Evolutionary conservation across 2,888 invertebrate genomes (phyloP).

Genomic region (Dexiosoma caninum): DNA sequence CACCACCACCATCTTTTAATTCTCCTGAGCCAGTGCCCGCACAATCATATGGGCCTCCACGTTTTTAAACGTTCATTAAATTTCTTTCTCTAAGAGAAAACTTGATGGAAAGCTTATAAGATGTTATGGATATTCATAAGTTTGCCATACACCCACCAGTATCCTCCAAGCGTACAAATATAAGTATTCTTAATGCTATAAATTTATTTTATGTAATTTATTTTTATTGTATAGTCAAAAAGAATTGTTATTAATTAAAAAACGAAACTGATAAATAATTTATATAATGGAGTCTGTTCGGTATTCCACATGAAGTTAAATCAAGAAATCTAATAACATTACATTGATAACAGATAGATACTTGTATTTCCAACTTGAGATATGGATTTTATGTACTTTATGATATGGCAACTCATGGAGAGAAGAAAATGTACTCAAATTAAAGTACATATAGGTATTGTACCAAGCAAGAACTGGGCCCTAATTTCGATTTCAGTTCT

Average conservation of each 20-base stretch:
- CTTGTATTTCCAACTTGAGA: no score
- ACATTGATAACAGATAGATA: no score
- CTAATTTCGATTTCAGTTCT: no score
- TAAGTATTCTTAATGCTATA: slow-evolving; percentile 29
- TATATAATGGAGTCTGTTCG: no score
- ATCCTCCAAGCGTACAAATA: not conserved
- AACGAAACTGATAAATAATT: not conserved
- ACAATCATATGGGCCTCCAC: slow-evolving; percentile 69
- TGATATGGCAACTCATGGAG: no score
- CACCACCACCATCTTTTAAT: slow-evolving; percentile 42
- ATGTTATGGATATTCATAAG: slow-evolving; percentile 6
- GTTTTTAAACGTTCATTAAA: slow-evolving; percentile 41
- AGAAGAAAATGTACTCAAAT: no score
- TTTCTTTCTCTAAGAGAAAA: slow-evolving; percentile 38
- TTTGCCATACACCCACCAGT: not conserved
- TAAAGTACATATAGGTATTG: no score
- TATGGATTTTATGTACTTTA: no score
- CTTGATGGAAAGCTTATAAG: not conserved
- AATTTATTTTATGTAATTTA: slow-evolving; percentile 33
- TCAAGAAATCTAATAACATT: no score
- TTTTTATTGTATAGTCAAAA: slow-evolving; percentile 17
- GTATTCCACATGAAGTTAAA: no score
- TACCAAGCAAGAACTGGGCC: no score
- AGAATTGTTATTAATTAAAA: not conserved
- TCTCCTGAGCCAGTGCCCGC: slow-evolving; percentile 67